Evolutionary conservation across 2,113 vertebrate species (phyloP), one percentile per base, ranked within the genome.

Genomic region (Zosterops hypoxanthus): DNA sequence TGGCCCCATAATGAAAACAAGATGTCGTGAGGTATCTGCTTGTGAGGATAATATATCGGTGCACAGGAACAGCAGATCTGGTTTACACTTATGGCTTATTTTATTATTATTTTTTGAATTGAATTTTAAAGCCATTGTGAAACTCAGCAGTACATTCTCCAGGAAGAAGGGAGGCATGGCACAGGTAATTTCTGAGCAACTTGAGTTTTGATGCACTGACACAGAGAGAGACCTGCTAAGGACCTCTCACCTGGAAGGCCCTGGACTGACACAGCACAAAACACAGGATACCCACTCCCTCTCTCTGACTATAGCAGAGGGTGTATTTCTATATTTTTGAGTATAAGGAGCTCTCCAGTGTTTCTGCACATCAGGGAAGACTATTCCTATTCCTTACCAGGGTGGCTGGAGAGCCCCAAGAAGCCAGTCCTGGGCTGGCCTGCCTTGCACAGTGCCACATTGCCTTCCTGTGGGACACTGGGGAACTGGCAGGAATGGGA

Each of bases 381-480:
- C 29, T 61, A n/a, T 63, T 25, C 31, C 47, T 14, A 5, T 23
- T 39, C 9, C 39, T 56, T 2, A 4, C 7, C 50, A 34, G 44
- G 0, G 19, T 16, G 39, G 26, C 23, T 26, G 5, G 12, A 49
- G 65, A 50, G 23, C 16, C 20, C 14, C 0, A 1, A 4, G 3
- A 13, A 66, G 44, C 5, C 76, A 26, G 17, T 8, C 23, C 19
- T 1, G 34, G 64, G 59, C 31, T 60, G 22, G 2, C 29, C 28
- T 3, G 68, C 61, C 26, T 78, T 77, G 72, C 39, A 9, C 34
- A 3, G 96, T 59, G 39, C 92, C 94, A 94, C 85, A 92, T 91
- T 96, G 96, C 93, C 97, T 94, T 95, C 97, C 96, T 12, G 88
- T n/a, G 97, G 84, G 87, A 46, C 17, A 20, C 34, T 1, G 42